Percentiles rank a stretch among this genome's conserved stretches.
Conservation (phyloP, 2,888 invertebrate genomes). For the Drosophila emarginata region DNA sequence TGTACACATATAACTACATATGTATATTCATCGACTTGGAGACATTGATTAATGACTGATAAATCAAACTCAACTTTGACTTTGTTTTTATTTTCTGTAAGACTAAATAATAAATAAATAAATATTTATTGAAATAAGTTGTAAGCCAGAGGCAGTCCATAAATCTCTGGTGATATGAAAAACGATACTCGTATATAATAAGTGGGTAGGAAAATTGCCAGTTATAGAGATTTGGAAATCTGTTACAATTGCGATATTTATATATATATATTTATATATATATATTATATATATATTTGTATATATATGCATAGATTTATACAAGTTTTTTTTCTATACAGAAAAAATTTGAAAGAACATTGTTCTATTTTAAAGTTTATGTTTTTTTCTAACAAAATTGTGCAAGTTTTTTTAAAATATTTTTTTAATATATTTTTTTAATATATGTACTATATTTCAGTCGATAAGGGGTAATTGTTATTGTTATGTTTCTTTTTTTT, state of each 20-base stretch:
- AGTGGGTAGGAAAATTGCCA: not conserved
- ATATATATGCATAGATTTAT: too few relatives aligned
- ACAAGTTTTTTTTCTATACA: too few relatives aligned
- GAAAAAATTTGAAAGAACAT: too few relatives aligned
- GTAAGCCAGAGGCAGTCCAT: not conserved
- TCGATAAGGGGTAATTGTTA: not conserved
- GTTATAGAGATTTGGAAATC: not conserved
- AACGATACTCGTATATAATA: not conserved
- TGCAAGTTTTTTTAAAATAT: not conserved
- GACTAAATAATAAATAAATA: not conserved
- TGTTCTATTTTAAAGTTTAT: too few relatives aligned
- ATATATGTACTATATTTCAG: not conserved
- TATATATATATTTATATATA: too few relatives aligned
- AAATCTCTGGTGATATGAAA: slow-evolving; percentile 16
- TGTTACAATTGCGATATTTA: not conserved
- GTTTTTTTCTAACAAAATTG: too few relatives aligned
- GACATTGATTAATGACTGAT: slow-evolving; percentile 4
- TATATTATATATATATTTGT: too few relatives aligned
- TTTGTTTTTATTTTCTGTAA: not conserved
- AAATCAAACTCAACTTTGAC: not conserved
- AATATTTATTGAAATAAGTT: not conserved
- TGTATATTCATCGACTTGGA: not conserved
- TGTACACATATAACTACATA: not conserved
- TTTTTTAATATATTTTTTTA: too few relatives aligned
- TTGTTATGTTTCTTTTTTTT: not conserved